Conservation (phyloP, 2,797 vertebrate species). For the Hippopotamyrus pictus region DNA sequence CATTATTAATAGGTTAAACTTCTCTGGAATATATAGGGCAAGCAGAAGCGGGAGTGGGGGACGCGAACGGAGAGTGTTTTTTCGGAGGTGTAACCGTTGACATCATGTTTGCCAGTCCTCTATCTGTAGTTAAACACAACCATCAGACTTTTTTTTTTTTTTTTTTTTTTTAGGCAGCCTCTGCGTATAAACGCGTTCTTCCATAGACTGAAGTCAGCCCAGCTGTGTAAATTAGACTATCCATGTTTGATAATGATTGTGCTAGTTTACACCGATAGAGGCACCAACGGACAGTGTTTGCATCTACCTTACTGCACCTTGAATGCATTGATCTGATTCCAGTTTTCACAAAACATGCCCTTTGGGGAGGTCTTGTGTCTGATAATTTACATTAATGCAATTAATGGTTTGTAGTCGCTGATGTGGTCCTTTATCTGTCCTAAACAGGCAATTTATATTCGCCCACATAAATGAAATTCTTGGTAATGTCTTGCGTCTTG, state of each 20-base stretch:
- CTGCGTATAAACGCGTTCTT: not conserved
- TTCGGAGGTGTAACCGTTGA: not conserved
- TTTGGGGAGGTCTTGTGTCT: not conserved
- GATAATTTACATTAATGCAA: not conserved
- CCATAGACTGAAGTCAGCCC: not conserved
- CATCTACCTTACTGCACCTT: not conserved
- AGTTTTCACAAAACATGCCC: not conserved
- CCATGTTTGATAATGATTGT: not conserved
- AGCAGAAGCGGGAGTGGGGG: not conserved
- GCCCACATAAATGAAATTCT: conserved; percentile 11
- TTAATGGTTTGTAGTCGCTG: not conserved
- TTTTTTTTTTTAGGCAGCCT: not conserved
- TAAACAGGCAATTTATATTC: conserved; percentile 23
- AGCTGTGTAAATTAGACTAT: not conserved
- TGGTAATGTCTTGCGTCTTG: not conserved
- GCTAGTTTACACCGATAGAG: not conserved
- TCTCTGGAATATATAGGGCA: conserved; percentile 11
- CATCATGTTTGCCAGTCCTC: not conserved
- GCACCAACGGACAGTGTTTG: not conserved
- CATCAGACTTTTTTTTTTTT: too few species aligned
- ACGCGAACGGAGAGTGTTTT: not conserved
- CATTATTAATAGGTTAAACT: not conserved
- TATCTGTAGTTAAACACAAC: not conserved
- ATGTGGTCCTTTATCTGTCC: not conserved
- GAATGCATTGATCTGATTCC: not conserved